These are phyloP conservation scores for Neodiprion lecontei DNA, from an alignment of 1,140 invertebrate genomes.

Conservation along the genomic window DNA sequence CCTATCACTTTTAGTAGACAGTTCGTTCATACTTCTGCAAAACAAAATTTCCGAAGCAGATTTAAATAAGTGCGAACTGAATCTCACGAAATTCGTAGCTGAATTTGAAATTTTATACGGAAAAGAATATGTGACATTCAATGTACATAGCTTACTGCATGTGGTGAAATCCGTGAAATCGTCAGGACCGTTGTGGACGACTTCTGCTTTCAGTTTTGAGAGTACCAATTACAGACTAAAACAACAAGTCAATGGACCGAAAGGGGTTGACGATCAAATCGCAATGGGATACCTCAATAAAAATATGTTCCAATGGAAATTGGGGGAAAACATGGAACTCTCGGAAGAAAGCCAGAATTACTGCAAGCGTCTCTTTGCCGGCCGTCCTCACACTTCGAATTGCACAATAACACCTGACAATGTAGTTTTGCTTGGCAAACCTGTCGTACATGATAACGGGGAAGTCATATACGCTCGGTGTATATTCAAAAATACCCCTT, in stretches of 20 bases:
- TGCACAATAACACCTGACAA: neutral
- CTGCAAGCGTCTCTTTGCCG: no score
- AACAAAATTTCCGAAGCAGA: constrained; percentile 20
- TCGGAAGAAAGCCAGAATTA: neutral
- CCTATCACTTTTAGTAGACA: constrained; percentile 14
- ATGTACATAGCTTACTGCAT: constrained; percentile 28
- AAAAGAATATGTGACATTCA: constrained; percentile 27
- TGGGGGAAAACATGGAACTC: neutral
- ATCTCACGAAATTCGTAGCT: constrained; percentile 26
- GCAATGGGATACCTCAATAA: constrained; percentile 10
- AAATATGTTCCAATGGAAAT: constrained; percentile 1
- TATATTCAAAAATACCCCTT: neutral
- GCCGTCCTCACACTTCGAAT: no score
- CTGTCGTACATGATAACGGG: neutral
- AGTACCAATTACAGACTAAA: constrained; percentile 24
- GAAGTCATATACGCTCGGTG: neutral
- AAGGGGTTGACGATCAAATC: constrained; percentile 18
- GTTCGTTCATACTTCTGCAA: constrained; percentile 16
- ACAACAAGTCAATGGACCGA: constrained; percentile 17
- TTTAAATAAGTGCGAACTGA: constrained; percentile 23
- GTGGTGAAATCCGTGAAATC: constrained; percentile 13
- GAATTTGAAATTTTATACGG: constrained; percentile 24
- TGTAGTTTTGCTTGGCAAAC: neutral
- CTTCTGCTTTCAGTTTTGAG: constrained; percentile 29
- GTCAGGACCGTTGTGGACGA: constrained; percentile 30